phyloP scores from a whole-genome alignment of 2,113 vertebrate genomes.

The Chaetorhynchus papuensis region DNA sequence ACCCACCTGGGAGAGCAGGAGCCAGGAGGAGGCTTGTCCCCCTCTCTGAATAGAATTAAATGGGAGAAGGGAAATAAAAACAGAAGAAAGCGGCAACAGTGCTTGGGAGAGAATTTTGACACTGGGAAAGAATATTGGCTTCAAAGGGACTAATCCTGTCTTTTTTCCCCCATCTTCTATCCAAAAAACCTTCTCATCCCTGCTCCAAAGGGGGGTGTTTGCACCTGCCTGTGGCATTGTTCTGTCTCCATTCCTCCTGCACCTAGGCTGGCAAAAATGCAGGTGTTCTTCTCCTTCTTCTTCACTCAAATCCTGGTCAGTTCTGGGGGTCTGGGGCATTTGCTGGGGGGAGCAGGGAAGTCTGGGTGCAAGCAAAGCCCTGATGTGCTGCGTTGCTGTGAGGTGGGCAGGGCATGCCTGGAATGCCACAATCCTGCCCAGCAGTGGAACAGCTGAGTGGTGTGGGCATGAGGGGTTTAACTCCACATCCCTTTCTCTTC shows the following conservation, averaged over 20 bases:
- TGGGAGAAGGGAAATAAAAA: background rate
- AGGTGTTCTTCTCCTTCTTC: background rate
- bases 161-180: background rate
- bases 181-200: background rate
- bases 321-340: background rate
- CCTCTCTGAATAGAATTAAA: constrained; percentile 7
- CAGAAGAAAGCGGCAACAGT: background rate
- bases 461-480: background rate
- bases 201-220: background rate
- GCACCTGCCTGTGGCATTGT: background rate
- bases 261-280: background rate
- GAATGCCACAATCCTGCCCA: background rate
- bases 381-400: background rate
- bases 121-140: background rate
- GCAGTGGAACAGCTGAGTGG: background rate
- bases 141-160: background rate
- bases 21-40: background rate
- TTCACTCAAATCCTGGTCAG: background rate
- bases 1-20: constrained; percentile 35
- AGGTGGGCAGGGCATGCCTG: rapidly evolving
- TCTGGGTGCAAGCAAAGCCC: background rate
- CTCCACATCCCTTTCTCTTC: background rate
- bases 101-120: constrained; percentile 2
- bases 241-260: background rate
- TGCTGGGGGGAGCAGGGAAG: background rate